Conservation (phyloP, 2,888 invertebrate genomes). For the Drosophila formosana region DNA sequence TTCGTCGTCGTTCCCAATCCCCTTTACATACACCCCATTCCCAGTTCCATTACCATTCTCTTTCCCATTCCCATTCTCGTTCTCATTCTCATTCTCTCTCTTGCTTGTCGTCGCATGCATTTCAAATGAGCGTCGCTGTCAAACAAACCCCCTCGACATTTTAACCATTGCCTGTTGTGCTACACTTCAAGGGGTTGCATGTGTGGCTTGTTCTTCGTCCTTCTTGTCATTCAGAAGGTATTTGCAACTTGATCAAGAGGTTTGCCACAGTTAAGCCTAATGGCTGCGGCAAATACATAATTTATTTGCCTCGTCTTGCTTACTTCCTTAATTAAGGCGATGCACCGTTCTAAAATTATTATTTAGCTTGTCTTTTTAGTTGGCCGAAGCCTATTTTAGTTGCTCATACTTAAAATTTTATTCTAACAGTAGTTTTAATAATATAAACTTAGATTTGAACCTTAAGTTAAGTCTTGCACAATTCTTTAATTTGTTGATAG, state of each 20-base stretch:
- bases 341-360: background rate
- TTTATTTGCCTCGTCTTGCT: background rate
- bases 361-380: no score
- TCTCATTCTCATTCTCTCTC: constrained; percentile 14
- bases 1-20: constrained; percentile 34
- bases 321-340: background rate
- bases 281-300: constrained; percentile 9
- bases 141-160: constrained; percentile 45
- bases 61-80: background rate
- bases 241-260: constrained; percentile 30
- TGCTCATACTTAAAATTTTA: background rate
- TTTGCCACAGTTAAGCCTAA: constrained; percentile 36
- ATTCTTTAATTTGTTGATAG: no score
- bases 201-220: constrained; percentile 34
- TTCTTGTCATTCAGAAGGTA: constrained; percentile 27
- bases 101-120: constrained; percentile 63
- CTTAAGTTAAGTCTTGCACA: no score
- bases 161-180: constrained; percentile 36
- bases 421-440: constrained; percentile 10
- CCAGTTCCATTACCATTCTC: background rate
- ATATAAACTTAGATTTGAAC: no score
- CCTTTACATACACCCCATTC: background rate
- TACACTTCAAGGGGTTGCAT: constrained; percentile 55
- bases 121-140: constrained; percentile 68
- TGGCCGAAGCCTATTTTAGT: background rate